Evolutionary conservation across 2,888 invertebrate species (phyloP).

Genomic region (Drosophila percnosoma): DNA sequence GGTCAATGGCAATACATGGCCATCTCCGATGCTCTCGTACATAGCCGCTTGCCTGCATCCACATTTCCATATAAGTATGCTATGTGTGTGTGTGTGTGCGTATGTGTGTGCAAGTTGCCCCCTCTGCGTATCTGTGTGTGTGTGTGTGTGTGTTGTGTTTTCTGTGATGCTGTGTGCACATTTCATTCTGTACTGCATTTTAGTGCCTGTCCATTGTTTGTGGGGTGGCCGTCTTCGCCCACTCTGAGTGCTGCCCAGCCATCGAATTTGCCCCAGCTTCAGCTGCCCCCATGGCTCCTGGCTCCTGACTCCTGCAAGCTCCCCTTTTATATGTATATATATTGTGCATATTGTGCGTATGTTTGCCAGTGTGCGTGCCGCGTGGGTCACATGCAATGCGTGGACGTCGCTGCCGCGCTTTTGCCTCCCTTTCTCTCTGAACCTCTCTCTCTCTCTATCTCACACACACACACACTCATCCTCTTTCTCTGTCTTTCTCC

Average conservation of each 20-base stretch:
- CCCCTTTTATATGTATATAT: neutral
- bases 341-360: slow-evolving; percentile 58
- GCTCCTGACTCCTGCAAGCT: neutral
- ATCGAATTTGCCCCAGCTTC: slow-evolving; percentile 29
- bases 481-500: slow-evolving; percentile 2
- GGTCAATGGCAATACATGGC: slow-evolving; percentile 73
- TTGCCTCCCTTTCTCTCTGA: neutral
- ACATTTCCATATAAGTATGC: slow-evolving; percentile 2
- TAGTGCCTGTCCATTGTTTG: slow-evolving; percentile 69
- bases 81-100: neutral
- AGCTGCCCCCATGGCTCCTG: neutral
- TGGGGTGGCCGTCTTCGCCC: slow-evolving; percentile 29
- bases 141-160: slow-evolving; percentile 23
- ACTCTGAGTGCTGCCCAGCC: slow-evolving; percentile 17
- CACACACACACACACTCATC: neutral
- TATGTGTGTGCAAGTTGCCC: neutral
- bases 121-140: slow-evolving; percentile 15
- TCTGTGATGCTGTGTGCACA: slow-evolving; percentile 42
- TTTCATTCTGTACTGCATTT: slow-evolving; percentile 65
- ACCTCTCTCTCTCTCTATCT: neutral
- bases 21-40: slow-evolving; percentile 63
- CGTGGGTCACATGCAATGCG: slow-evolving; percentile 46
- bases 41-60: slow-evolving; percentile 47
- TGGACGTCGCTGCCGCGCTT: slow-evolving; percentile 37
- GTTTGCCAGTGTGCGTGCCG: slow-evolving; percentile 41